Base-by-base conservation (phyloP, 2,797 vertebrate genomes). In the Melanotaenia parkinsoni region DNA sequence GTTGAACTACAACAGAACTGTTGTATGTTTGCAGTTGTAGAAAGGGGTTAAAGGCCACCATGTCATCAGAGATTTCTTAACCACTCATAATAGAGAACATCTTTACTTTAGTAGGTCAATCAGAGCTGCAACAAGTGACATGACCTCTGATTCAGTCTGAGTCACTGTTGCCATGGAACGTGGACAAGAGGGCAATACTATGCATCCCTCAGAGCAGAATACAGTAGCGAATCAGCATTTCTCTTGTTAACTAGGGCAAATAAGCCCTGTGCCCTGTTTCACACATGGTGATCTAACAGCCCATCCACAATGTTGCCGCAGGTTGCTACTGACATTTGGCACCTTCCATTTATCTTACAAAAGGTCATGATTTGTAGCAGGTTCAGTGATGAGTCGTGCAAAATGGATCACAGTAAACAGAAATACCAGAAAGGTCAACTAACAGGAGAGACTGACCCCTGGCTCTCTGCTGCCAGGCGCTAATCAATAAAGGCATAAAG, bases 401-500 rank as follows among this genome's bases (percentile, higher is more conserved):
- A 67, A 70, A 87, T 51, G 76, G 82, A 89, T 91, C 86, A 89
- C 82, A 90, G 87, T 90, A 89, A 87, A 79, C 89, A 86, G 77
- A 83, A 63, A 85, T 78, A 80, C 63, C 28, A 63, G 74, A 93
- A 93, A 94, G 89, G 91, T 92, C 92, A 94, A 77, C 74, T 71
- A 68, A 64, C 67, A 76, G 76, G 77, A 54, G 60, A 70, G 5
- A 58, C 12, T 40, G 33, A 13, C 74, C 79, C 63, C 9, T 16
- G 79, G 83, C 67, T 50, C 51, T 53, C 7, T n/a, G 43, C 47
- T 61, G 72, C 67, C 71, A 64, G 43, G 71, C 80, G 35, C 40
- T 82, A 73, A 82, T 89, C 78, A 77, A 90, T 86, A 83, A n/a
- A n/a, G n/a, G n/a, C n/a, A n/a, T n/a, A n/a, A n/a, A n/a, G n/a